Percentiles rank a stretch among this genome's conserved stretches.
Conservation (phyloP, 2,888 invertebrate genomes). For the Tryphoninae sp. region DNA sequence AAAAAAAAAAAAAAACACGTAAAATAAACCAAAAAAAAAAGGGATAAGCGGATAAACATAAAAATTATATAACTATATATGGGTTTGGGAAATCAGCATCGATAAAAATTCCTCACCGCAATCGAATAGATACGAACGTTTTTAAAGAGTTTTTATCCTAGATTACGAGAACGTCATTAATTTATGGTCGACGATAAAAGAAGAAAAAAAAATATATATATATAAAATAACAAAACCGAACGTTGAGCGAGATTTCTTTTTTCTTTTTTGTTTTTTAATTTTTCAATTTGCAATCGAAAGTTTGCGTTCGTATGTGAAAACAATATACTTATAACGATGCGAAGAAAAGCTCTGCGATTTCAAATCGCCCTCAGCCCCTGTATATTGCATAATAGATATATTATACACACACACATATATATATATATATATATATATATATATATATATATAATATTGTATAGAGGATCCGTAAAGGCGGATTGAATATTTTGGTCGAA, state of each 20-base stretch:
- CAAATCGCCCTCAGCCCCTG: slow-evolving; percentile 49
- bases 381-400: slow-evolving; percentile 53
- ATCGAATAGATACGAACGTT: slow-evolving; percentile 50
- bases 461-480: slow-evolving; percentile 57
- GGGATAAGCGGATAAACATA: slow-evolving; percentile 39
- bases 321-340: slow-evolving; percentile 47
- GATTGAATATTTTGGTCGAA: slow-evolving; percentile 60
- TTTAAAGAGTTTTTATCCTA: slow-evolving; percentile 61
- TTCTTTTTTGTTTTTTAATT: slow-evolving; percentile 3
- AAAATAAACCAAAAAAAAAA: slow-evolving; percentile 7
- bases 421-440: slow-evolving; percentile 47
- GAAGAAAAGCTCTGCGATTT: slow-evolving; percentile 27
- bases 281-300: slow-evolving; percentile 25
- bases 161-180: slow-evolving; percentile 32
- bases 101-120: slow-evolving; percentile 35
- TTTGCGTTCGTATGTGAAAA: slow-evolving; percentile 13
- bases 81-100: slow-evolving; percentile 44
- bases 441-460: slow-evolving; percentile 54
- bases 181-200: slow-evolving; percentile 35
- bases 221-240: slow-evolving; percentile 4
- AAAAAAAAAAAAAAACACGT: neutral
- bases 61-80: slow-evolving; percentile 32
- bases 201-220: slow-evolving; percentile 10
- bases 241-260: neutral
- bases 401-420: slow-evolving; percentile 20